phyloP scores from a whole-genome alignment of 2,797 vertebrate genomes.

The Poeciliopsis gracilis region DNA sequence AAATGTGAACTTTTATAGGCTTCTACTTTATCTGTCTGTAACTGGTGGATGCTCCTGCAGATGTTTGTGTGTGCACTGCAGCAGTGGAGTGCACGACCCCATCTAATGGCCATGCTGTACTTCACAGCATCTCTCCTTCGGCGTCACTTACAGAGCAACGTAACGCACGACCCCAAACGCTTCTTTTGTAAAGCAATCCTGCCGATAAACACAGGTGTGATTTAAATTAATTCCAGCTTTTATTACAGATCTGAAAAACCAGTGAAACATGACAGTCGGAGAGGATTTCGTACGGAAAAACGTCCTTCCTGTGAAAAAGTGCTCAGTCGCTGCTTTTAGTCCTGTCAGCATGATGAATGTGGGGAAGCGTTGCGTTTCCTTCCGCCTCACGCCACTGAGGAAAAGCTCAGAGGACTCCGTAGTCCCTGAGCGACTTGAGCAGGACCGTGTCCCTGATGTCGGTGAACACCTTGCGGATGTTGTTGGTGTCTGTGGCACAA shows the following conservation, averaged over 20 bases:
- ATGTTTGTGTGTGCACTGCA: neutral
- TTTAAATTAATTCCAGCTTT: slow-evolving; percentile 11
- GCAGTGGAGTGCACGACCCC: slow-evolving; percentile 5
- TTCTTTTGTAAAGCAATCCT: slow-evolving; percentile 1
- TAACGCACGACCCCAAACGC: neutral
- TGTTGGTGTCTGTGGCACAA: slow-evolving; percentile 85
- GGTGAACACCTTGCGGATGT: slow-evolving; percentile 81
- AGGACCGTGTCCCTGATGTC: slow-evolving; percentile 82
- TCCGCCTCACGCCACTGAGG: neutral
- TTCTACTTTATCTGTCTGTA: neutral
- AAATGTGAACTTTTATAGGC: neutral
- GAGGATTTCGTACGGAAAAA: slow-evolving; percentile 4
- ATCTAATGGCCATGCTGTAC: slow-evolving; percentile 42
- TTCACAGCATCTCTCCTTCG: slow-evolving; percentile 42
- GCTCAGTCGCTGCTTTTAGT: slow-evolving; percentile 5
- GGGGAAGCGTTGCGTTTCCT: neutral
- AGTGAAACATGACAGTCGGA: neutral
- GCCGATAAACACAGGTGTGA: slow-evolving; percentile 12
- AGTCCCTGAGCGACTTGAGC: slow-evolving; percentile 77
- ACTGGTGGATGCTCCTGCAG: slow-evolving; percentile 8
- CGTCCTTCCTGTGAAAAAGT: neutral
- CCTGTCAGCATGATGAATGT: neutral
- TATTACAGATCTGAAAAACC: neutral
- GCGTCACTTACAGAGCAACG: slow-evolving; percentile 38
- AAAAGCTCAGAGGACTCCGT: slow-evolving; percentile 76